Conservation (phyloP, 2,888 invertebrate species). For the Drosophila monieri region DNA sequence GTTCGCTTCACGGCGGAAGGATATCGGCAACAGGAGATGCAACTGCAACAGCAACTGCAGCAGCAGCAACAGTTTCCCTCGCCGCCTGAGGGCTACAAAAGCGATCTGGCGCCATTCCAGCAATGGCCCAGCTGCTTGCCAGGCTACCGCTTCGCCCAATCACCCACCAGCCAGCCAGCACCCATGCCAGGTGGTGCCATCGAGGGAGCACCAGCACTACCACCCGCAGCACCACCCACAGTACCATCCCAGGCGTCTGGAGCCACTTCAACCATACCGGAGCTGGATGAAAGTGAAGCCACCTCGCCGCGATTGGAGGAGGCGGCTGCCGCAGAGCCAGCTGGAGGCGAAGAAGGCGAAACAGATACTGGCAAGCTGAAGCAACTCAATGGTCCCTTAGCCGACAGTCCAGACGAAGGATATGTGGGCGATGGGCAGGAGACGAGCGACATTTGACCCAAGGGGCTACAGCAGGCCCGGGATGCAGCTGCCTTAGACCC, state of each 20-base stretch:
- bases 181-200: conserved; percentile 17
- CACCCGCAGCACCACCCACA: conserved; percentile 22
- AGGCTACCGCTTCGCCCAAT: conserved; percentile 79
- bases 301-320: conserved; percentile 68
- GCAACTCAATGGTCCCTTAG: conserved; percentile 84
- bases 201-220: conserved; percentile 49
- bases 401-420: conserved; percentile 94
- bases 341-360: conserved; percentile 27
- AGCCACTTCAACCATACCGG: conserved; percentile 82
- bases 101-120: conserved; percentile 79
- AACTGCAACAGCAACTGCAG: too few species aligned
- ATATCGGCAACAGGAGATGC: conserved; percentile 86
- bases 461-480: conserved; percentile 34
- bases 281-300: conserved; percentile 82
- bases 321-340: conserved; percentile 36
- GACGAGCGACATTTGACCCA: conserved; percentile 88
- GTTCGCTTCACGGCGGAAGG: conserved; percentile 92
- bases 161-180: conserved; percentile 44
- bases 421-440: conserved; percentile 91
- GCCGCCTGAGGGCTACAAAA: conserved; percentile 89
- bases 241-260: conserved; percentile 70
- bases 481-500: conserved; percentile 76
- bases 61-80: conserved; percentile 85
- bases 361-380: conserved; percentile 82
- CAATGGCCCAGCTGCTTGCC: conserved; percentile 86